A percentile compares a stretch with the other conserved stretches of the same genome.
phyloP scores from a whole-genome alignment of 2,113 vertebrate species.

The Neodontobutis hainanensis region DNA sequence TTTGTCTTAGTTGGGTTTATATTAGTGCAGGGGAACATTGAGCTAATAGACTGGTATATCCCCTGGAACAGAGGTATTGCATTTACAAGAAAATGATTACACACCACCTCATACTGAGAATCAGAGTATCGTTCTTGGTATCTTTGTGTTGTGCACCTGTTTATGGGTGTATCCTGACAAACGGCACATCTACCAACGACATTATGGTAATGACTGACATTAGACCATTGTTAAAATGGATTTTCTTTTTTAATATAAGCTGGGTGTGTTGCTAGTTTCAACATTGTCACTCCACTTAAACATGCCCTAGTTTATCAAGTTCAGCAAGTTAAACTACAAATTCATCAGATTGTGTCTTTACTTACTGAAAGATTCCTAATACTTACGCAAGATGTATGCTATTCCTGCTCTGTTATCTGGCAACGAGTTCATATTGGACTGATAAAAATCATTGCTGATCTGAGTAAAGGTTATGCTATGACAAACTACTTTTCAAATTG shows the following conservation, averaged over 20 bases:
- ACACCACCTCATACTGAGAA: slow-evolving; percentile 13
- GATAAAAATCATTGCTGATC: no score
- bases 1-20: no score
- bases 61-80: background rate
- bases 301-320: slow-evolving; percentile 26
- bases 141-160: background rate
- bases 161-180: background rate
- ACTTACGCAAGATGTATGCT: background rate
- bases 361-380: background rate
- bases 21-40: no score
- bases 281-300: background rate
- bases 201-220: background rate
- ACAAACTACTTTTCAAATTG: no score
- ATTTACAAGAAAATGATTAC: background rate
- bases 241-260: slow-evolving; percentile 19
- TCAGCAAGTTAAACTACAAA: slow-evolving; percentile 8
- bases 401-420: no score
- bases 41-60: background rate
- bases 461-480: no score
- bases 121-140: slow-evolving; percentile 1
- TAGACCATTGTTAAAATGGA: slow-evolving; percentile 39
- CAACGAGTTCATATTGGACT: no score
- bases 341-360: background rate
- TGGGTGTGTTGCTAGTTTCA: slow-evolving; percentile 29
- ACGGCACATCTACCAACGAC: slow-evolving; percentile 9